Percentiles rank a stretch among this genome's conserved stretches.
These are phyloP conservation scores for Schizopygopsis malacanthus DNA, from an alignment of 2,797 vertebrate species.

Conservation along the genomic window DNA sequence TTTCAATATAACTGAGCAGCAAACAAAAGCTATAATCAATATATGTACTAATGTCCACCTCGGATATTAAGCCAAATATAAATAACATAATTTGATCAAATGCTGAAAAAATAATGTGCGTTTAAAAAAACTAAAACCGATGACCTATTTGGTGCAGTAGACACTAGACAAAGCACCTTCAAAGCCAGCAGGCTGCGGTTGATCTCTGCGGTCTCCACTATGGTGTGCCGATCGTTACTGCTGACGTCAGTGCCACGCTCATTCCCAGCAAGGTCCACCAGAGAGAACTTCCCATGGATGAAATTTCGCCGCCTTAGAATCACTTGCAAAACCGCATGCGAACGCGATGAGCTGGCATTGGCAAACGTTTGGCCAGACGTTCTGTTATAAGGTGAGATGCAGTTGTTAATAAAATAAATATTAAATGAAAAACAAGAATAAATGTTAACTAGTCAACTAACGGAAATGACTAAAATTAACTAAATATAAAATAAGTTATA, in stretches of 20 bases:
- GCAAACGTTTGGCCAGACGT: conserved; percentile 96
- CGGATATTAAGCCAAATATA: neutral
- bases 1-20: neutral
- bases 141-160: neutral
- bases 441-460: neutral
- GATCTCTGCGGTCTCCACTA: conserved; percentile 94
- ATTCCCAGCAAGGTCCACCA: conserved; percentile 96
- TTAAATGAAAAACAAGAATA: neutral
- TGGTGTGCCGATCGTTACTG: conserved; percentile 89
- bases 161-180: conserved; percentile 81
- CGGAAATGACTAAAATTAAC: neutral
- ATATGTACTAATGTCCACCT: neutral
- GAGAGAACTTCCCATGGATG: conserved; percentile 92
- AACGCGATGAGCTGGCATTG: conserved; percentile 93
- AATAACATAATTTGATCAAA: neutral
- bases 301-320: conserved; percentile 82
- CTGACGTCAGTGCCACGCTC: conserved; percentile 92
- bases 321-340: conserved; percentile 95
- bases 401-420: neutral
- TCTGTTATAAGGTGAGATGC: conserved; percentile 67
- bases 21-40: neutral
- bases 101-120: neutral
- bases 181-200: conserved; percentile 95
- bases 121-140: neutral
- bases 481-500: neutral